Evolutionary conservation across 2,888 invertebrate species (phyloP), one percentile per base, ranked within the genome.

Genomic region (Andricus curvator): DNA sequence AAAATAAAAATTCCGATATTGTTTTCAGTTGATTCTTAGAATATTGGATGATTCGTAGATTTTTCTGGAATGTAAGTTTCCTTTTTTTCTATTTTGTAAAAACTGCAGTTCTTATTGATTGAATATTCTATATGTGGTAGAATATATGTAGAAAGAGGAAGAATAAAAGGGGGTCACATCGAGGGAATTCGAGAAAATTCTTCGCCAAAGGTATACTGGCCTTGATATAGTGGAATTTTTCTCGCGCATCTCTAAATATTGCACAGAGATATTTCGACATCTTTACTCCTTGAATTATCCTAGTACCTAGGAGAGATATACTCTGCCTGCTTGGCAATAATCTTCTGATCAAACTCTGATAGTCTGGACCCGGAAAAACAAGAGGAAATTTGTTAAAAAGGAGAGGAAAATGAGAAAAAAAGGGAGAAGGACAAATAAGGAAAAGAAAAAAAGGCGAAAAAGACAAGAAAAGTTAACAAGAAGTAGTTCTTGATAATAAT

Each of bases 211-310:
- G 56, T 74, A 56, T 74, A 74, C 74, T 74, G 74, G 74, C 74
- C 74, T 74, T 74, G 56, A 74, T 74, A 56, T 74, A 74, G 37
- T 74, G 74, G 74, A 74, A 74, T 74, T 74, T 74, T 74, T 74
- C 56, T 51, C 51, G 51, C n/a, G 56, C 74, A 29, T 74, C 74
- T 56, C 56, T 56, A 37, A 74, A 74, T 33, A 74, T 74, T 25
- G 74, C 51, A 74, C 74, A 56, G 25, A 74, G 56, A 74, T 74
- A 70, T 70, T 70, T 70, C 70, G 70, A 70, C 70, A 70, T 70
- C 70, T 70, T 56, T 70, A 56, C 29, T 70, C 51, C 51, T 70
- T 51, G 70, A 51, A 51, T 70, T 51, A 70, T 70, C 70, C 70
- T 51, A 70, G 70, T 70, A 70, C 29, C 51, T 56, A 56, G 56